A percentile compares a stretch with the other conserved stretches of the same genome.
These are phyloP conservation scores for Planococcus citri DNA, from an alignment of 1,140 invertebrate genomes.

Conservation along the genomic window DNA sequence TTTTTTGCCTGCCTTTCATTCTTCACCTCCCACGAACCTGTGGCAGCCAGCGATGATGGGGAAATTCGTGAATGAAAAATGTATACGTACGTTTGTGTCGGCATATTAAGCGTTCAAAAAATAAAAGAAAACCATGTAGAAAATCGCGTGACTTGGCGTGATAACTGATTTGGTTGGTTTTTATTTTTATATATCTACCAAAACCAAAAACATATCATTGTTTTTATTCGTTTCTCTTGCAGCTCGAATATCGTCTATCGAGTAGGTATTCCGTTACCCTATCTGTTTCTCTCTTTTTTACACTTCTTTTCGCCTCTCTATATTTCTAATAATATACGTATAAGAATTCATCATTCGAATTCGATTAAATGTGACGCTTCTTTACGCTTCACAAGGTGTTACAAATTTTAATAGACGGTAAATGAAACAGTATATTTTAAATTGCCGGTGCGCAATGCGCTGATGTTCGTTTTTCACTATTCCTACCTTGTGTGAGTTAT, in stretches of 20 bases:
- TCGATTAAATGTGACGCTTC: neutral
- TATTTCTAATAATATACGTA: too few relatives aligned
- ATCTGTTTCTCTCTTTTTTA: too few relatives aligned
- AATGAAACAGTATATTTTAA: neutral
- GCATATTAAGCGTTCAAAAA: neutral
- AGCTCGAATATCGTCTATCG: neutral
- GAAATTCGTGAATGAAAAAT: constrained; percentile 7
- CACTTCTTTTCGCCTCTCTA: too few relatives aligned
- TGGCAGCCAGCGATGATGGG: neutral
- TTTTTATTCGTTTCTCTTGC: constrained; percentile 4
- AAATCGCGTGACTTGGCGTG: neutral
- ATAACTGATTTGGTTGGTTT: neutral
- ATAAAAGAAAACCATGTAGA: neutral
- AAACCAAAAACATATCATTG: neutral
- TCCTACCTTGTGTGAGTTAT: too few relatives aligned
- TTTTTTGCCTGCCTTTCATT: neutral
- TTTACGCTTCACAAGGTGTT: neutral
- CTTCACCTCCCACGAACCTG: neutral
- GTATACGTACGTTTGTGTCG: neutral
- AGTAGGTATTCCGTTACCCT: neutral
- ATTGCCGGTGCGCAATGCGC: neutral
- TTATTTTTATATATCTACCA: neutral
- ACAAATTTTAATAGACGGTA: neutral
- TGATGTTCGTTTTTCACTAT: neutral
- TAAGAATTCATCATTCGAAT: neutral